Evolutionary conservation across 1,140 invertebrate species (phyloP).

Genomic region (Cephus cinctus): DNA sequence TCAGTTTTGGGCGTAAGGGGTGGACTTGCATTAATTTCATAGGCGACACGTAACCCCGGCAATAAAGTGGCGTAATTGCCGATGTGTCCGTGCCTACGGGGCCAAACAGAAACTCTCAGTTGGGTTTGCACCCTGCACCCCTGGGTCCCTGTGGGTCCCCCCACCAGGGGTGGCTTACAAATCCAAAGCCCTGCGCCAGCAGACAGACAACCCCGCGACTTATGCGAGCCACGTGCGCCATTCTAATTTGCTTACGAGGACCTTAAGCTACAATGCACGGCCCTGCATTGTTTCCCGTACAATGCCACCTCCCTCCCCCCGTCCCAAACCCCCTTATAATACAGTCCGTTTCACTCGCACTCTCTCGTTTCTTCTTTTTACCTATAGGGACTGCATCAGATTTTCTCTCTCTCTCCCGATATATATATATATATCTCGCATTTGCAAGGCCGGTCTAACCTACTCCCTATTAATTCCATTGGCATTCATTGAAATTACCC

Average conservation of each 20-base stretch:
- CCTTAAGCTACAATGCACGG: constrained; percentile 38
- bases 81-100: constrained; percentile 32
- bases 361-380: too few species aligned
- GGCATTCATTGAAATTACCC: too few species aligned
- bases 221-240: constrained; percentile 45
- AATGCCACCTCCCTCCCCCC: too few species aligned
- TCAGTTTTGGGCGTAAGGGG: constrained; percentile 1
- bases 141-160: neutral
- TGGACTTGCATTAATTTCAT: constrained; percentile 37
- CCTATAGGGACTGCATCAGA: too few species aligned
- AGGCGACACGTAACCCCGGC: constrained; percentile 38
- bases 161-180: constrained; percentile 25
- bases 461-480: too few species aligned
- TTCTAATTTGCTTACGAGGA: constrained; percentile 48
- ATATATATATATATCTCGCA: too few species aligned
- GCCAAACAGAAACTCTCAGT: too few species aligned
- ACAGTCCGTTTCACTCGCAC: too few species aligned
- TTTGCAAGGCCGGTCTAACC: too few species aligned
- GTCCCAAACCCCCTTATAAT: too few species aligned
- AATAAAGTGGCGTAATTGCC: constrained; percentile 44
- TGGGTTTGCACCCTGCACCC: neutral
- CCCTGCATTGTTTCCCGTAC: constrained; percentile 25
- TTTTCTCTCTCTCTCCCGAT: too few species aligned
- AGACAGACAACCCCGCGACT: constrained; percentile 31
- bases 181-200: constrained; percentile 25